Base-by-base conservation (phyloP, 2,797 vertebrate genomes). In the Florisuga fusca region DNA sequence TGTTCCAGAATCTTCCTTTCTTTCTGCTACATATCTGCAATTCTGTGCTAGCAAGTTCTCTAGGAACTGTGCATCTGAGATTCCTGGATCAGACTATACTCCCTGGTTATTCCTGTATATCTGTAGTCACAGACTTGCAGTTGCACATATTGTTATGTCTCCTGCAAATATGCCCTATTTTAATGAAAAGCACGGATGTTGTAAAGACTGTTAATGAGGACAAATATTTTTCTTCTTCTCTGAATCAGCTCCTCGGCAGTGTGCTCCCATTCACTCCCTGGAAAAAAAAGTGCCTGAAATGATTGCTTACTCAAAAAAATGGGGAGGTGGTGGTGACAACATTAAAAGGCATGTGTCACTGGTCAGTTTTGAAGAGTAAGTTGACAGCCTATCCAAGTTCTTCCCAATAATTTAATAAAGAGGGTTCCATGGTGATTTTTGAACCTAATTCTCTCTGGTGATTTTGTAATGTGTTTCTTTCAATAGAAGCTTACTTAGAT, bases 151-250 rank as follows among this genome's bases (percentile, higher is more conserved):
- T 76, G 54, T 45, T 78, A 6, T 23, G 64, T 59, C n/a, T 69
- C 51, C 53, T 87, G 61, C 21, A 90, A 82, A 84, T 87, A 69
- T 26, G 10, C 8, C 36, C 63, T 84, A 26, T 54, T 68, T 87
- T 84, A 95, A 77, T 75, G 69, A 78, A 93, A 92, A 31, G 5
- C 9, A 4, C 23, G 59, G 23, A 27, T 78, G 6, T 46, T 90
- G 26, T 74, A 57, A 84, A 74, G 62, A 22, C 53, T 55, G 15
- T 82, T 89, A 61, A 34, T 11, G 93, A 29, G 8, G 71, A 59
- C 31, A 80, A 77, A 66, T 90, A 61, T 71, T 76, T 93, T 88
- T 90, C 34, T 63, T 63, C 19, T 92, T 90, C 43, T 88, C 48
- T n/a, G 33, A 75, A 67, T 64, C 25, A 59, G 34, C 33, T 80